Evolutionary conservation across 2,113 vertebrate genomes (phyloP).

Genomic region (Thunnus thynnus): DNA sequence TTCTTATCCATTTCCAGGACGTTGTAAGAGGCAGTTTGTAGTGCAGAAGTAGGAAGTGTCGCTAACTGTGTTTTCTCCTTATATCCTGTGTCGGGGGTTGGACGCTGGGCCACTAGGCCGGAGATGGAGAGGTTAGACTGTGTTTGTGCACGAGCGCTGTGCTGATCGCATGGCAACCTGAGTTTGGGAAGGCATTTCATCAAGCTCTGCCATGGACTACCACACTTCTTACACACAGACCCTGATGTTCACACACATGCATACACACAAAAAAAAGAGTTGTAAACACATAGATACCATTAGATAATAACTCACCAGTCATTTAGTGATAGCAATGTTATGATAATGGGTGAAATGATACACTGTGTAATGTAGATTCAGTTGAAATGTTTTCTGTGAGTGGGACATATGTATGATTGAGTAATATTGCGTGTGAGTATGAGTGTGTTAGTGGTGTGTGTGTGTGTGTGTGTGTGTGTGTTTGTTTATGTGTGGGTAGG

Average conservation of each 20-base stretch:
- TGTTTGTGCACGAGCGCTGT: conserved; percentile 87
- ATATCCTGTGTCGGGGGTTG: conserved; percentile 82
- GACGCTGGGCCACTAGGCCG: conserved; percentile 85
- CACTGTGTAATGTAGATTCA: background rate
- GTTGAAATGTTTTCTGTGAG: conserved; percentile 10
- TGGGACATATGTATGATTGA: background rate
- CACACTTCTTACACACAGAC: conserved; percentile 56
- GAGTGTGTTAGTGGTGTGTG: background rate
- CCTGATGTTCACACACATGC: conserved; percentile 40
- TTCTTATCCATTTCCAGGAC: conserved; percentile 39
- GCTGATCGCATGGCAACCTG: conserved; percentile 86
- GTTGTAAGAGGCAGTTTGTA: conserved; percentile 26
- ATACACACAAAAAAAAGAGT: conserved; percentile 11
- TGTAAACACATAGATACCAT: background rate
- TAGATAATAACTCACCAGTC: background rate
- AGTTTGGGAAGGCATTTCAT: conserved; percentile 77
- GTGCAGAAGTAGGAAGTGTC: conserved; percentile 52
- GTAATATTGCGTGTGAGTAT: background rate
- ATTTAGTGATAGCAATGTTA: background rate
- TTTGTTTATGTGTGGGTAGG: conserved; percentile 66
- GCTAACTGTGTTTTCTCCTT: conserved; percentile 85
- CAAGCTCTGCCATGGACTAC: conserved; percentile 70
- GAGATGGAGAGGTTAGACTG: conserved; percentile 88
- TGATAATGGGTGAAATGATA: background rate
- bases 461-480: conserved; percentile 46